A percentile compares a stretch with the other conserved stretches of the same genome.
Evolutionary conservation across 2,797 vertebrate genomes (phyloP).

Genomic region (Okamejei kenojei): DNA sequence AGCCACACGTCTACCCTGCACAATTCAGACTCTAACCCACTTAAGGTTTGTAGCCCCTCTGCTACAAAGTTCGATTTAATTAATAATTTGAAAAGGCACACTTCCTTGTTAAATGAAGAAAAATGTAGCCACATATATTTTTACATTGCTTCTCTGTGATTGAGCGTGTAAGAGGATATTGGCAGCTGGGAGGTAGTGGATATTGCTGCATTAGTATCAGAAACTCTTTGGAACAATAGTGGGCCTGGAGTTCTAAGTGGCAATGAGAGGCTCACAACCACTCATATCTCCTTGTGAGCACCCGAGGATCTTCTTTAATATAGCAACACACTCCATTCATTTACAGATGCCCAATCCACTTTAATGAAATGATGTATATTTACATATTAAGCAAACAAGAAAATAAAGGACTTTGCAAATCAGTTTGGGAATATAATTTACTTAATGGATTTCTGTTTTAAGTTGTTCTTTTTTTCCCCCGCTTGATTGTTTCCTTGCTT

Average conservation of each 20-base stretch:
- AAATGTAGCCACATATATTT: neutral
- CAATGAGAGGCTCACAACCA: slow-evolving; percentile 6
- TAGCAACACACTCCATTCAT: neutral
- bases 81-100: slow-evolving; percentile 8
- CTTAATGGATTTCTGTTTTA: slow-evolving; percentile 22
- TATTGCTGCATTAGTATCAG: slow-evolving; percentile 19
- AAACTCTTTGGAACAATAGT: slow-evolving; percentile 8
- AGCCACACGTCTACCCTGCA: neutral
- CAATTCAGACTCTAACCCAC: neutral
- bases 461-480: neutral
- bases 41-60: neutral
- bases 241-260: neutral
- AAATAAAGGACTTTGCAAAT: slow-evolving; percentile 12
- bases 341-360: neutral
- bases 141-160: neutral
- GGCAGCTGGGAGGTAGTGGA: slow-evolving; percentile 7
- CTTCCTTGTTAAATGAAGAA: neutral
- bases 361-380: slow-evolving; percentile 38
- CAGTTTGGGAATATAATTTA: neutral
- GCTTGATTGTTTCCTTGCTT: neutral
- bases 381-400: slow-evolving; percentile 39
- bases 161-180: slow-evolving; percentile 1
- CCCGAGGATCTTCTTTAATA: neutral
- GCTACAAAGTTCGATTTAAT: neutral
- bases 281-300: slow-evolving; percentile 10